Evolutionary conservation across 2,797 vertebrate species (phyloP), one percentile per base, ranked within the genome.

Genomic region (Chrysolophus pictus): DNA sequence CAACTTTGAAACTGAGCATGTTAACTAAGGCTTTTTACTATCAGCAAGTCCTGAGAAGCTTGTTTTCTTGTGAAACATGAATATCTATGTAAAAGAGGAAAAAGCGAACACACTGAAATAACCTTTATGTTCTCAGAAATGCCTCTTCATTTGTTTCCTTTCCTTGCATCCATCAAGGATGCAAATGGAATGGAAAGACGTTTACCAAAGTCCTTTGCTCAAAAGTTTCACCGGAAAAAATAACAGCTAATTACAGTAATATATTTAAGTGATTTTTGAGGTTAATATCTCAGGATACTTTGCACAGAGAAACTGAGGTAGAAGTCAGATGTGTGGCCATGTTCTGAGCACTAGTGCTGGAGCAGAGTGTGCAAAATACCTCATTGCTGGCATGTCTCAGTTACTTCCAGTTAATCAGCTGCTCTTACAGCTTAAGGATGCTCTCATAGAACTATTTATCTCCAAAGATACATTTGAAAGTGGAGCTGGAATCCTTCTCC

Each of bases 1-100:
- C 53, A 97, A 96, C 96, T 97, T 97, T 97, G 97, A 98, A 95
- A 97, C 94, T 97, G 97, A 98, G 94, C 79, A 22, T 93, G 86
- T 96, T 97, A 97, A 97, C 97, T 96, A 60, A 84, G 72, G 72
- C 92, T 91, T 95, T 96, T 94, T 95, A 84, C 85, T 96, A 51
- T 97, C 88, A 83, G 23, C 6, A 18, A 87, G 83, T 91, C 49
- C 55, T 19, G 47, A 91, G 87, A 82, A 91, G 58, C 78, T 78
- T 85, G 87, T 31, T 94, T 97, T 96, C 83, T 46, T 73, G 37
- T 86, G 56, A 22, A 90, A 93, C 71, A 85, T 78, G 65, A 87
- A 96, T 59, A 70, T 81, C 93, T 95, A 39, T 14, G 49, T 68
- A 17, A 69, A 39, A 72, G 83, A 14, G 24, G 3, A 33, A 41